Conservation (phyloP, 1,140 invertebrate species). For the Monomorium pharaonis region DNA sequence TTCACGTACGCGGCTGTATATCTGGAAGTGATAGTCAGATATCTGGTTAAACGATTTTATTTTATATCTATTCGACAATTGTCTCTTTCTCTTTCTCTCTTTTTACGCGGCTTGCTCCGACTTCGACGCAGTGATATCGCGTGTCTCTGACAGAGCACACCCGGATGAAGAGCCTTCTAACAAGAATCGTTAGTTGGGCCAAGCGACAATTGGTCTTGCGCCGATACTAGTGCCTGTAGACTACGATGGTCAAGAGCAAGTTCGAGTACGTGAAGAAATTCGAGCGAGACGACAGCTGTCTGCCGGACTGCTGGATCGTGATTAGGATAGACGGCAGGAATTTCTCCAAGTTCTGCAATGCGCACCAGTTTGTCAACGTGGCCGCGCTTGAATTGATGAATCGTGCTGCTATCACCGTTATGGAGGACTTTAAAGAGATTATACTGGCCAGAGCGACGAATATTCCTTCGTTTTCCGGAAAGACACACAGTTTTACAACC, state of each 20-base stretch:
- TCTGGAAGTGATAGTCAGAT: no score
- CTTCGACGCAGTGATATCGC: no score
- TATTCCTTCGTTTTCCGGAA: slow-evolving; percentile 97
- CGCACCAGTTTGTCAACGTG: slow-evolving; percentile 94
- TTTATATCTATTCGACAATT: no score
- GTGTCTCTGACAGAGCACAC: not conserved
- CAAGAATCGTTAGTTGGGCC: slow-evolving; percentile 48
- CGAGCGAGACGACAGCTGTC: slow-evolving; percentile 92
- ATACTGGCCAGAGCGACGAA: slow-evolving; percentile 97
- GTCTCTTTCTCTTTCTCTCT: no score
- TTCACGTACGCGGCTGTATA: no score
- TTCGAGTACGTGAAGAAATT: slow-evolving; percentile 95
- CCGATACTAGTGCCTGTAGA: slow-evolving; percentile 62
- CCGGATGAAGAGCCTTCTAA: slow-evolving; percentile 54
- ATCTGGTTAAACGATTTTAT: no score
- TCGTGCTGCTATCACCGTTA: slow-evolving; percentile 91
- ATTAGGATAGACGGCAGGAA: slow-evolving; percentile 96
- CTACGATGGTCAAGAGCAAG: slow-evolving; percentile 90
- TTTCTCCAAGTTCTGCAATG: slow-evolving; percentile 96
- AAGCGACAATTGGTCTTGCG: slow-evolving; percentile 66
- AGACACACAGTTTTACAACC: slow-evolving; percentile 91
- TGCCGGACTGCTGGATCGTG: slow-evolving; percentile 97
- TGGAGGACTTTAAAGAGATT: slow-evolving; percentile 95
- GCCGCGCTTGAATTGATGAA: slow-evolving; percentile 95
- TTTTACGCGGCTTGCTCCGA: no score